phyloP scores from a whole-genome alignment of 2,113 vertebrate genomes.

The Platysteira castanea region DNA sequence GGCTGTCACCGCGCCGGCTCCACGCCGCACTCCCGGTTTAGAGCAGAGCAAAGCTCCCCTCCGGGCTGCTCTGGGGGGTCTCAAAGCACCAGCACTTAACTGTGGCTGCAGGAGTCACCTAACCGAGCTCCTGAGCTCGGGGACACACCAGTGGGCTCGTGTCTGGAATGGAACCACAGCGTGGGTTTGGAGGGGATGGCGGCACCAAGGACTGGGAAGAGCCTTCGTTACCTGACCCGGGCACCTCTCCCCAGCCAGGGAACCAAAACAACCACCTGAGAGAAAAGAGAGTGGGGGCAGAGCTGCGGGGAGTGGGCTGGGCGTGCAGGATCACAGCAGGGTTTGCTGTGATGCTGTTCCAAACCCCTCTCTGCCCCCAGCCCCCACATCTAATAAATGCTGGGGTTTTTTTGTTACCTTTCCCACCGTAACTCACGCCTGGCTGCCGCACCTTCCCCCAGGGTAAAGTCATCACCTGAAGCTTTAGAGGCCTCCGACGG shows the following conservation, averaged over 20 bases:
- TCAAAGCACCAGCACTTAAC: neutral
- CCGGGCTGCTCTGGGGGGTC: neutral
- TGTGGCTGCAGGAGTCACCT: neutral
- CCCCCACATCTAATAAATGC: neutral
- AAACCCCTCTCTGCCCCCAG: neutral
- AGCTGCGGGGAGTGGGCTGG: neutral
- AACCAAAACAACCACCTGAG: neutral
- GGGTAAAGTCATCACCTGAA: neutral
- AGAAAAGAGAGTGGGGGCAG: neutral
- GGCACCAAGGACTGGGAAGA: neutral
- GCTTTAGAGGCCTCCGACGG: neutral
- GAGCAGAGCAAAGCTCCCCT: neutral
- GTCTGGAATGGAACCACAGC: neutral
- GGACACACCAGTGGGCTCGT: accelerated
- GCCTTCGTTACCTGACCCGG: neutral
- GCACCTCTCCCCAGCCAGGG: neutral
- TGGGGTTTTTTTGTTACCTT: neutral
- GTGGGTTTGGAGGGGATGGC: neutral
- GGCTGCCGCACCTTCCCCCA: neutral
- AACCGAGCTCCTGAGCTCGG: neutral
- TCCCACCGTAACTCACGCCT: neutral
- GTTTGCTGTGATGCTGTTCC: neutral
- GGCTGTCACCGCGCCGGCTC: neutral
- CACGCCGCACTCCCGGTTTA: accelerated
- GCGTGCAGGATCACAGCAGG: neutral